Percentiles rank a stretch among this genome's conserved stretches.
phyloP scores from a whole-genome alignment of 1,140 invertebrate genomes.

The Drosophila malerkotliana region DNA sequence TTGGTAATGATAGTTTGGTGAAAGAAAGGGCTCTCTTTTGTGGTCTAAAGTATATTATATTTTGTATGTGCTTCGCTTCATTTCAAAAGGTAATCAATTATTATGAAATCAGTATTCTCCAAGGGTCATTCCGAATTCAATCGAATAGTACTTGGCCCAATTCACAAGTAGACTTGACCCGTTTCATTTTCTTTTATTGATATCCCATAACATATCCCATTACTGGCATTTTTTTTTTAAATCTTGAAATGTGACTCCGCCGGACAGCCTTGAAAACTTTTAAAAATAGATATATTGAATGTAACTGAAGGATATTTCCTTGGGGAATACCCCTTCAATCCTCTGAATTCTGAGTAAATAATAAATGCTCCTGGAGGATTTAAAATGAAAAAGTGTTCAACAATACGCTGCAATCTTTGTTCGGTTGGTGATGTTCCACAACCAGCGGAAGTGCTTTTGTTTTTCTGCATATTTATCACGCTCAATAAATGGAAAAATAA shows the following conservation, averaged over 20 bases:
- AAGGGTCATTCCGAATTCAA: no score
- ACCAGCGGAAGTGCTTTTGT: slow-evolving; percentile 68
- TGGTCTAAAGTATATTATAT: no score
- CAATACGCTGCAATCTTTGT: slow-evolving; percentile 36
- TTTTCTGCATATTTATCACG: slow-evolving; percentile 59
- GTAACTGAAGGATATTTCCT: slow-evolving; percentile 13
- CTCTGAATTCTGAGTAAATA: no score
- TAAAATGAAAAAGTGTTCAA: slow-evolving; percentile 49
- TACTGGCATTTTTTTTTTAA: slow-evolving; percentile 1
- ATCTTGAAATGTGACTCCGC: slow-evolving; percentile 7
- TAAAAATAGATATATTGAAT: background rate
- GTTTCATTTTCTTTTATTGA: slow-evolving; percentile 2
- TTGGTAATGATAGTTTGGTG: slow-evolving; percentile 15
- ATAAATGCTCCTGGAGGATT: slow-evolving; percentile 12
- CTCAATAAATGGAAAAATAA: slow-evolving; percentile 23
- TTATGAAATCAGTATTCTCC: slow-evolving; percentile 23
- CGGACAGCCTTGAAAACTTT: background rate
- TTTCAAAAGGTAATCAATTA: background rate
- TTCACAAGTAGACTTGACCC: slow-evolving; percentile 67
- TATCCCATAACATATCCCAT: background rate
- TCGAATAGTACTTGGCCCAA: slow-evolving; percentile 29
- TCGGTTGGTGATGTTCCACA: slow-evolving; percentile 29
- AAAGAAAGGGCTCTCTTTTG: slow-evolving; percentile 18
- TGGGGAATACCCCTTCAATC: background rate
- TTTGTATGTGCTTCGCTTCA: no score